Evolutionary conservation across 2,113 vertebrate genomes (phyloP).

Genomic region (Cottus gobio): DNA sequence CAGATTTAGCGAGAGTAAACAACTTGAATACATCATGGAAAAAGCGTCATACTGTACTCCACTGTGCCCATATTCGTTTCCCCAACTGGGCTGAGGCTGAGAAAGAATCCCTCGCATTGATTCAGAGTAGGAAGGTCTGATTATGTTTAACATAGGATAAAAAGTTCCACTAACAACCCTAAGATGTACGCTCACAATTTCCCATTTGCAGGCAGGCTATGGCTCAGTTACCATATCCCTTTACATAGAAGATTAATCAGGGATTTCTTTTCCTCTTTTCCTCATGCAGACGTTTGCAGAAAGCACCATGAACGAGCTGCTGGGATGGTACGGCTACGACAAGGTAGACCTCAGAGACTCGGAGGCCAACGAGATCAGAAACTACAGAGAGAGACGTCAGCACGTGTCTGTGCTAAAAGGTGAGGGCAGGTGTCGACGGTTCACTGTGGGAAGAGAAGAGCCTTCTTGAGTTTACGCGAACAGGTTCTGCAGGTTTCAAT

Average conservation of each 20-base stretch:
- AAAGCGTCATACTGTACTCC: slow-evolving; percentile 79
- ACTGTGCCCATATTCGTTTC: slow-evolving; percentile 78
- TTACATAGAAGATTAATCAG: slow-evolving; percentile 49
- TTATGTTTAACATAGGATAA: slow-evolving; percentile 79
- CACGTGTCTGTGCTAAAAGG: slow-evolving; percentile 99
- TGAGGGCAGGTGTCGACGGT: slow-evolving; percentile 73
- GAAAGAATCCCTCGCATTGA: slow-evolving; percentile 77
- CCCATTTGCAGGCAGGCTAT: slow-evolving; percentile 44
- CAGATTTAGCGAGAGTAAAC: slow-evolving; percentile 83
- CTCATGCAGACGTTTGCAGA: slow-evolving; percentile 94
- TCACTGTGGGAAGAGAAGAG: slow-evolving; percentile 9
- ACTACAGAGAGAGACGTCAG: slow-evolving; percentile 92
- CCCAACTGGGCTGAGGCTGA: slow-evolving; percentile 53
- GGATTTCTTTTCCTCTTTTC: slow-evolving; percentile 48
- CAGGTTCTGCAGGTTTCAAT: slow-evolving; percentile 65
- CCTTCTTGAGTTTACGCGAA: slow-evolving; percentile 27
- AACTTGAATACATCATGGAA: slow-evolving; percentile 82
- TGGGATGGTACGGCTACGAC: slow-evolving; percentile 99
- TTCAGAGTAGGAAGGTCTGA: slow-evolving; percentile 72
- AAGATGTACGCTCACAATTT: slow-evolving; percentile 61
- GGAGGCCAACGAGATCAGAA: slow-evolving; percentile 95
- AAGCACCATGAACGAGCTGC: slow-evolving; percentile 99
- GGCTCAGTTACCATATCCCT: slow-evolving; percentile 47
- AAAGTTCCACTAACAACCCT: slow-evolving; percentile 74
- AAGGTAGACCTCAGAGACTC: slow-evolving; percentile 95